A percentile compares a stretch with the other conserved stretches of the same genome.
phyloP scores from a whole-genome alignment of 2,888 invertebrate species.

The Alsophila aescularia region DNA sequence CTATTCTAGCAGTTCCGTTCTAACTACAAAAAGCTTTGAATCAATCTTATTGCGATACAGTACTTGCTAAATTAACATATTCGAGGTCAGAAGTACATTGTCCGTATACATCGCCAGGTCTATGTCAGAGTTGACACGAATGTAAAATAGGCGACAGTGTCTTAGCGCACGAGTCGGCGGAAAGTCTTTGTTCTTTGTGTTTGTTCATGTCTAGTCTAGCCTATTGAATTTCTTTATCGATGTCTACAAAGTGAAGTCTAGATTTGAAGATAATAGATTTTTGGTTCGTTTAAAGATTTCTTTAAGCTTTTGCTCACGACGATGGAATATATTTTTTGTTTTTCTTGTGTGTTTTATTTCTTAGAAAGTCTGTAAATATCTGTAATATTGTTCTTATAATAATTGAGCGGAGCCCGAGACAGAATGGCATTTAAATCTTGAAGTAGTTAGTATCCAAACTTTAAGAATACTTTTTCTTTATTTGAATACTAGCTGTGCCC shows the following conservation, averaged over 20 bases:
- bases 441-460: too few relatives aligned
- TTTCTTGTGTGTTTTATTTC: too few relatives aligned
- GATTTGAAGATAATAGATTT: neutral
- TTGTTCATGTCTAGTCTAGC: neutral
- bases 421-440: too few relatives aligned
- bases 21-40: neutral
- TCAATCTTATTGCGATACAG: neutral
- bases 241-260: neutral
- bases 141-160: conserved; percentile 7
- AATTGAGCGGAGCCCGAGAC: too few relatives aligned
- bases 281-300: too few relatives aligned
- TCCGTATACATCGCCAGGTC: neutral
- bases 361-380: too few relatives aligned
- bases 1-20: neutral
- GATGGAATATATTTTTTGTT: too few relatives aligned
- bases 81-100: conserved; percentile 10
- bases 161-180: neutral
- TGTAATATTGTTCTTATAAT: too few relatives aligned
- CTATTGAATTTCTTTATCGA: neutral
- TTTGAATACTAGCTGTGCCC: too few relatives aligned
- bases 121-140: conserved; percentile 3
- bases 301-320: too few relatives aligned
- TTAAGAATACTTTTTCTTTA: too few relatives aligned
- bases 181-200: conserved; percentile 1
- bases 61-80: neutral